Evolutionary conservation across 2,888 invertebrate genomes (phyloP), one percentile per base, ranked within the genome.

Genomic region (Podotricha telesiphe): DNA sequence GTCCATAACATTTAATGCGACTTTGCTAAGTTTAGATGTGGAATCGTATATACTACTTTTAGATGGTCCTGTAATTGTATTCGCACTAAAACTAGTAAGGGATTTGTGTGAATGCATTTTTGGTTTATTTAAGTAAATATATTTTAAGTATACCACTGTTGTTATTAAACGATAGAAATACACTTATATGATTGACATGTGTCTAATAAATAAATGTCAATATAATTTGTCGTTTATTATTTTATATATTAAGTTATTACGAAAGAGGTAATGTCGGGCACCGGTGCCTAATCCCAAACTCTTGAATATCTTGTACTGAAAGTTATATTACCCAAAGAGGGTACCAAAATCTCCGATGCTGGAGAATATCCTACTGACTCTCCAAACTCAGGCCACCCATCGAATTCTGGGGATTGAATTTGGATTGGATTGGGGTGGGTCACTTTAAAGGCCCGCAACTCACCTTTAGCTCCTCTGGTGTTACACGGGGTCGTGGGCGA

Each of bases 1-100:
- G 17, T 84, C 82, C 85, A 90, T 85, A 64, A 87, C 84, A 47
- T 79, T 79, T 65, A 80, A 81, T 0, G 75, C 62, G 2, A 70
- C 65, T 72, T 78, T 86, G 68, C 79, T 82, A 1, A 67, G 59
- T 72, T 78, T 81, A 0, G 79, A 74, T 34, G 70, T 22, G 17
- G 78, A 75, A 1, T 80, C 82, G 8, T 77, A 77, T 3, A 70
- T 63, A 40, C 69, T 77, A 22, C 72, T 65, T 68, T 73, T 74
- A 4, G 78, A 77, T 37, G 50, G 42, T 34, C 70, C 73, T 51
- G 55, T 55, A 4, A 63, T 67, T n/a, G 67, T 45, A 22, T 55
- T 63, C 13, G 68, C 56, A 37, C 70, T 71, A 7, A 64, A 64
- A 4, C 67, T 72, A 20, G 56, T 58, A 17, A 67, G 65, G 20